Conservation (phyloP, 2,888 invertebrate genomes). For the Rhabditoides inermis region DNA sequence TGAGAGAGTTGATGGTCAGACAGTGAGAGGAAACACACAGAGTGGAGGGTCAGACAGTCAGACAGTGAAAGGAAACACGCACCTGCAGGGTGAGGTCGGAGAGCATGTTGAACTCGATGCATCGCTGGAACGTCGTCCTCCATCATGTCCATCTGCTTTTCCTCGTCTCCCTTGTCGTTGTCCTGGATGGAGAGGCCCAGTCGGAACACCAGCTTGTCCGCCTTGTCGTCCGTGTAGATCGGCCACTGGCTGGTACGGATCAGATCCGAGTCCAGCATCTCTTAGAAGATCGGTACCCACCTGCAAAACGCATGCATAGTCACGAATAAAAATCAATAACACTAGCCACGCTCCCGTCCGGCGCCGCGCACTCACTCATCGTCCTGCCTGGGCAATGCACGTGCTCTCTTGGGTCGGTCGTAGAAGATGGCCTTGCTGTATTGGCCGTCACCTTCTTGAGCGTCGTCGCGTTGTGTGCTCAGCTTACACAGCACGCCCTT, state of each 20-base stretch:
- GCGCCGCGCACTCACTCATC: constrained; percentile 65
- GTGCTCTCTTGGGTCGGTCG: constrained; percentile 98
- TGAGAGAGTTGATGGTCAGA: no score
- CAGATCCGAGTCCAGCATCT: constrained; percentile 99
- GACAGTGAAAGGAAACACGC: no score
- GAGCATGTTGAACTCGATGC: constrained; percentile 97
- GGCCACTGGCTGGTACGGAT: constrained; percentile 95
- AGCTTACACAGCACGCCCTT: constrained; percentile 94
- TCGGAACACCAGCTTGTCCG: constrained; percentile 90
- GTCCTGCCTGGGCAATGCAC: constrained; percentile 93
- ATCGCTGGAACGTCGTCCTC: constrained; percentile 95
- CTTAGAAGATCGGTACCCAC: constrained; percentile 97
- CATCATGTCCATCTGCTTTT: constrained; percentile 82
- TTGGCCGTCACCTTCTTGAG: constrained; percentile 88
- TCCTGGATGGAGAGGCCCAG: constrained; percentile 95
- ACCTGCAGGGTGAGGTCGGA: constrained; percentile 83
- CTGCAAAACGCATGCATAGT: constrained; percentile 54
- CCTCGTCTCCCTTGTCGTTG: constrained; percentile 62
- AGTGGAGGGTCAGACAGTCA: no score
- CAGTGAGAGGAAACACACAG: no score
- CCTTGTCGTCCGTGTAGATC: constrained; percentile 99
- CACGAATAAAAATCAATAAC: no score
- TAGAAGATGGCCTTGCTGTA: constrained; percentile 93
- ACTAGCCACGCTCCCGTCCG: no score
- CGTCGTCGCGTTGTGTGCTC: constrained; percentile 96